Conservation (phyloP, 2,113 vertebrate genomes). For the Pycnonotus jocosus region DNA sequence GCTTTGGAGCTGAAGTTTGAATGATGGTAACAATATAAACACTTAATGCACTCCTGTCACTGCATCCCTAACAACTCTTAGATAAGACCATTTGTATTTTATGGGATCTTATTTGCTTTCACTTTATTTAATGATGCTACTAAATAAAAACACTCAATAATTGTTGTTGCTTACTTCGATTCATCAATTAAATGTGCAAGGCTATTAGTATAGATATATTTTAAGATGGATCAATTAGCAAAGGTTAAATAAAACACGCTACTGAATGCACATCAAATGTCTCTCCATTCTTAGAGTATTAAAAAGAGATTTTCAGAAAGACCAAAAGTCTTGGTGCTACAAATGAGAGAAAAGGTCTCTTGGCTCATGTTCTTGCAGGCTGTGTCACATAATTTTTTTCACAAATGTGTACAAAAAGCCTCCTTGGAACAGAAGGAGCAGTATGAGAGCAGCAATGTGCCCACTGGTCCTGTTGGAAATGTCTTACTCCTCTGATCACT, state of each 20-base stretch:
- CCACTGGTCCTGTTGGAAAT: not conserved
- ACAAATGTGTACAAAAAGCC: not conserved
- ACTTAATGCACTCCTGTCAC: not conserved
- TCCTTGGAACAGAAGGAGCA: not conserved
- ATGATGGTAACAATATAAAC: not conserved
- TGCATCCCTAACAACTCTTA: not conserved
- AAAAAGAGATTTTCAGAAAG: not conserved
- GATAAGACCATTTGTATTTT: constrained; percentile 19
- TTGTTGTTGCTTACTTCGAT: not conserved
- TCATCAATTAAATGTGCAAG: not conserved
- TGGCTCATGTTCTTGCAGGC: not conserved
- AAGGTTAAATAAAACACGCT: not conserved
- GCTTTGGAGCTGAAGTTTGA: not conserved
- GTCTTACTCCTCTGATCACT: not conserved
- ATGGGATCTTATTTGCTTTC: constrained; percentile 8
- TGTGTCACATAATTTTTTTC: not conserved
- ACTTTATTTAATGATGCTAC: not conserved
- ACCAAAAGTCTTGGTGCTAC: not conserved
- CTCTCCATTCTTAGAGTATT: not conserved
- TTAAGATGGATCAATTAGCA: constrained; percentile 5
- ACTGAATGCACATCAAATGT: not conserved
- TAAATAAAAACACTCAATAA: constrained; percentile 29
- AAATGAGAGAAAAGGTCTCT: not conserved
- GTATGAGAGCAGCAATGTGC: not conserved
- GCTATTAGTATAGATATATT: not conserved